Evolutionary conservation across 2,113 vertebrate genomes (phyloP).

Genomic region (Oreochromis spilurus): DNA sequence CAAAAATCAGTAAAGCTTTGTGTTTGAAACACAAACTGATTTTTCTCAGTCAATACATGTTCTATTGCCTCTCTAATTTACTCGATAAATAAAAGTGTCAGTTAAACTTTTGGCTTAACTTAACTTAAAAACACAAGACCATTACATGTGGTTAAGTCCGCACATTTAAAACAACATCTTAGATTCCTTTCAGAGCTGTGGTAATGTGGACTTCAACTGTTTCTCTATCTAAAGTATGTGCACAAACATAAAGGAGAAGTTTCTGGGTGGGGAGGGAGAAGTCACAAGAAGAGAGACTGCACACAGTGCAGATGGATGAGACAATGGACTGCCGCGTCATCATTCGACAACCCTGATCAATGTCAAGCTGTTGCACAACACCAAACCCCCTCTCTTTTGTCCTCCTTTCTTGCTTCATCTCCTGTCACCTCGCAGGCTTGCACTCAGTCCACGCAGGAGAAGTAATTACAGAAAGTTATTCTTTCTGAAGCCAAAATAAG

Average conservation of each 20-base stretch:
- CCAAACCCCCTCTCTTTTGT: constrained; percentile 25
- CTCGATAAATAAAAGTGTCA: background rate
- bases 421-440: background rate
- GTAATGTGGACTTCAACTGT: background rate
- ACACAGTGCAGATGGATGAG: constrained; percentile 27
- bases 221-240: background rate
- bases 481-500: background rate
- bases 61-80: background rate
- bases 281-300: background rate
- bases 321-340: constrained; percentile 46
- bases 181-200: background rate
- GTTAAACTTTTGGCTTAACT: background rate
- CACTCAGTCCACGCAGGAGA: background rate
- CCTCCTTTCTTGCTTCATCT: background rate
- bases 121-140: background rate
- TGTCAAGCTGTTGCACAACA: constrained; percentile 58
- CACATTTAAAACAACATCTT: background rate
- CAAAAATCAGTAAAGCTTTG: background rate
- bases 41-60: background rate
- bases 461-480: background rate
- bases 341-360: constrained; percentile 51
- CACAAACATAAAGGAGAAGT: background rate
- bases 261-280: background rate
- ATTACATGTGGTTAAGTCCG: background rate
- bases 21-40: background rate